Evolutionary conservation across 2,888 invertebrate species (phyloP), one percentile per base, ranked within the genome.

Genomic region (Caenorhabditis becei): DNA sequence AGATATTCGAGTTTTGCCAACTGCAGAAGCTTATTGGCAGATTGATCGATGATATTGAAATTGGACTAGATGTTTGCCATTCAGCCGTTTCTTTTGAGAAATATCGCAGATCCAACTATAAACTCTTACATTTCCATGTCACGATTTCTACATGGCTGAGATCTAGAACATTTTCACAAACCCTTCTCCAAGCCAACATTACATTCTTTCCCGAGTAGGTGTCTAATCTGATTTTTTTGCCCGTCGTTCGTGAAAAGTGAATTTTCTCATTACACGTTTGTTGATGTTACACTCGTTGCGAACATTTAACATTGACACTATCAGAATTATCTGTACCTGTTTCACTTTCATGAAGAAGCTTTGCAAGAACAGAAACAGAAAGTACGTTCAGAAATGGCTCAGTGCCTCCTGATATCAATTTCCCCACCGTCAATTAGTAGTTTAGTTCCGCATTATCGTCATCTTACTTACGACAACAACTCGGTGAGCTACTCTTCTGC

Each of bases 11-110:
- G 56, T 35, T 56, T 20, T 8, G 16, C 16, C 28, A 35, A 56
- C 32, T 18, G 20, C 47, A 51, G 51, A 24, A 51, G 24, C 24
- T 51, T 20, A 49, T 49, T 51, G 47, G 47, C 47, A 47, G 51
- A 53, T 53, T 53, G 54, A 54, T 54, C 54, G 54, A 54, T 54
- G 54, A 54, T 54, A 54, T 54, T 28, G 47, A 47, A 20, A 7
- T 18, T 18, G 47, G 47, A 3, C 47, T 10, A 18, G 47, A 47
- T 47, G 47, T 47, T 47, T 47, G 47, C 47, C 47, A 41, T 41
- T 41, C 41, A 14, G 14, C 8, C 14, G 32, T 32, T 32, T 10
- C 5, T 32, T 32, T 32, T 32, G 4, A 10, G 32, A 32, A 32
- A 10, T 32, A 7, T 32, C 10, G 32, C 32, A 32, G 32, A 41